Evolutionary conservation across 2,113 vertebrate species (phyloP).

Genomic region (Sprattus sprattus): DNA sequence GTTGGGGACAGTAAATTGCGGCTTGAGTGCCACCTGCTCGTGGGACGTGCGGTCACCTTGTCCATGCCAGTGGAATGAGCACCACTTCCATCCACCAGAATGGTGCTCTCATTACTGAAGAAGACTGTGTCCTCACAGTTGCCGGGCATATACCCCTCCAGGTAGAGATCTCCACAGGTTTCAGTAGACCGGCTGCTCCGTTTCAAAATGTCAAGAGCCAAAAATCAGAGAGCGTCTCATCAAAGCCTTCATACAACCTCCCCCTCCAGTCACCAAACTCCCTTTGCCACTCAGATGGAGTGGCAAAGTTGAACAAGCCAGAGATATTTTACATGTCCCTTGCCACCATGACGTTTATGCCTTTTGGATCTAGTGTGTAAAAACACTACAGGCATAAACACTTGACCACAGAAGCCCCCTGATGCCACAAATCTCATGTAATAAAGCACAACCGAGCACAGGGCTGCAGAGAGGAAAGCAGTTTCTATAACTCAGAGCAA

Average conservation of each 20-base stretch:
- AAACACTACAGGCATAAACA: constrained; percentile 44
- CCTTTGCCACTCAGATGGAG: constrained; percentile 57
- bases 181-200: constrained; percentile 66
- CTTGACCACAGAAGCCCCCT: constrained; percentile 45
- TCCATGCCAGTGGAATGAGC: constrained; percentile 28
- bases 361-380: constrained; percentile 42
- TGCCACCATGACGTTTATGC: constrained; percentile 68
- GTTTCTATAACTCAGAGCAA: neutral
- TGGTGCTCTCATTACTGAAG: constrained; percentile 60
- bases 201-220: constrained; percentile 61
- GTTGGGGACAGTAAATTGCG: constrained; percentile 45
- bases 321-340: constrained; percentile 49
- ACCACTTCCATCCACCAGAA: constrained; percentile 49
- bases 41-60: constrained; percentile 20
- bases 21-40: neutral
- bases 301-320: constrained; percentile 60
- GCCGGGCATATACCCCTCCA: constrained; percentile 56
- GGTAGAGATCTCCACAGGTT: constrained; percentile 61
- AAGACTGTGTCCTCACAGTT: constrained; percentile 62
- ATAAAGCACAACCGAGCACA: constrained; percentile 32
- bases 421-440: constrained; percentile 24
- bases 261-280: constrained; percentile 58
- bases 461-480: constrained; percentile 54
- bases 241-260: constrained; percentile 23
- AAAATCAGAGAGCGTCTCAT: constrained; percentile 54